Base-by-base conservation (phyloP, 2,797 vertebrate genomes). In the Staurois parvus region DNA sequence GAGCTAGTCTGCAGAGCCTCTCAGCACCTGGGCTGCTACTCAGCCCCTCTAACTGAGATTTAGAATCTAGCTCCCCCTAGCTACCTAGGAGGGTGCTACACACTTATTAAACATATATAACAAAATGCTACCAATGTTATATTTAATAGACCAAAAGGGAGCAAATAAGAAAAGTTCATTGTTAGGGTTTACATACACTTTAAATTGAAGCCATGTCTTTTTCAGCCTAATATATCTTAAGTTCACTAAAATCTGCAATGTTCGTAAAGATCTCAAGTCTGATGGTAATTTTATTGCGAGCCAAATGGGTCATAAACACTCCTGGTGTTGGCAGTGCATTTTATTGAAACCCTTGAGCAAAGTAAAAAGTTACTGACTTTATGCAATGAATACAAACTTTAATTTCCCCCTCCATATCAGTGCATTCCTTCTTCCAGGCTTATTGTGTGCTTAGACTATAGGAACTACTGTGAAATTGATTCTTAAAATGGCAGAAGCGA, bases 361-460 rank as follows among this genome's bases (percentile, higher is more conserved):
- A 52, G 9, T 28, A 79, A 64, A 59, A 30, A 72, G 68, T 34
- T 37, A 26, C n/a, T 37, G 32, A 37, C 59, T n/a, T 70, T 32
- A 80, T n/a, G 70, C 68, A 48, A 24, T 32, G 77, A 69, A 67
- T 69, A 68, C 62, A 68, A 70, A 79, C 66, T 79, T 29, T 68
- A 40, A 79, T 68, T 67, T 78, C 21, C 37, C 37, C 77, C 66
- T 68, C 28, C 45, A 30, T 69, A 70, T 69, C 77, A 48, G 19
- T 52, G 76, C 37, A 28, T 42, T 64, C 37, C 24, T 45, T 64
- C 40, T 79, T 79, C 62, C 64, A 5, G 34, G 62, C 62, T 42
- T 79, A 79, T 59, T 75, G 64, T 84, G 74, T 84, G 24, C 62
- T 76, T 59, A 69, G 40, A 84, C n/a, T 52, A 69, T 66, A 45